Evolutionary conservation across 2,113 vertebrate species (phyloP).

Genomic region (Indicator indicator): DNA sequence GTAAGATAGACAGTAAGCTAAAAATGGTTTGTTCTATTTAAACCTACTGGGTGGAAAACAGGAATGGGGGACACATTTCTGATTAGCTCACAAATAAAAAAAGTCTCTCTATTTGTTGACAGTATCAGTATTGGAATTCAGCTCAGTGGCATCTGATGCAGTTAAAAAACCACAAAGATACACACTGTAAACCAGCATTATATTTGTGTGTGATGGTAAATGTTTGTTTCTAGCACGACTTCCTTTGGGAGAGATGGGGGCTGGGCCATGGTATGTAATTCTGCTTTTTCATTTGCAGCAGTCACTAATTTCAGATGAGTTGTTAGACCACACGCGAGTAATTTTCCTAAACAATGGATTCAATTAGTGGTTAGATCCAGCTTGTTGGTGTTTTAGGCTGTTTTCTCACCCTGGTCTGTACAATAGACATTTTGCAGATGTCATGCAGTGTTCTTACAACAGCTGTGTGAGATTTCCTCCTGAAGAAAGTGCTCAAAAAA

Average conservation of each 20-base stretch:
- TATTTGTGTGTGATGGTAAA: conserved; percentile 23
- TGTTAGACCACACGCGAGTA: conserved; percentile 71
- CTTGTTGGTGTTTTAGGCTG: conserved; percentile 69
- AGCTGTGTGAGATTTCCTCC: conserved; percentile 72
- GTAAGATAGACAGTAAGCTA: conserved; percentile 49
- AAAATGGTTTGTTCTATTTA: conserved; percentile 64
- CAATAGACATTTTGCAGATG: conserved; percentile 73
- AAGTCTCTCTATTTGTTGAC: conserved; percentile 45
- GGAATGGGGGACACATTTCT: conserved; percentile 19
- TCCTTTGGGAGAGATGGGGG: conserved; percentile 30
- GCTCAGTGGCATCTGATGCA: background rate
- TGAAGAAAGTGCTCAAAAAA: conserved; percentile 67
- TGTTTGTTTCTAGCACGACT: conserved; percentile 40
- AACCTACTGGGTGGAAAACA: conserved; percentile 53
- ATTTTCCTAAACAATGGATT: conserved; percentile 74
- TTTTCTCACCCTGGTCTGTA: conserved; percentile 60
- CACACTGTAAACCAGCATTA: background rate
- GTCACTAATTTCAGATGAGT: conserved; percentile 70
- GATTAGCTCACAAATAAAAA: conserved; percentile 37
- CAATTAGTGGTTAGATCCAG: conserved; percentile 72
- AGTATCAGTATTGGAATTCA: conserved; percentile 32
- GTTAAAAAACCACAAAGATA: conserved; percentile 9
- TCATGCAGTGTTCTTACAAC: conserved; percentile 60
- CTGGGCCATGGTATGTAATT: conserved; percentile 25
- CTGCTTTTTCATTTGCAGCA: conserved; percentile 69